Evolutionary conservation across 2,797 vertebrate species (phyloP).

Genomic region (Pteronotus mesoamericanus): DNA sequence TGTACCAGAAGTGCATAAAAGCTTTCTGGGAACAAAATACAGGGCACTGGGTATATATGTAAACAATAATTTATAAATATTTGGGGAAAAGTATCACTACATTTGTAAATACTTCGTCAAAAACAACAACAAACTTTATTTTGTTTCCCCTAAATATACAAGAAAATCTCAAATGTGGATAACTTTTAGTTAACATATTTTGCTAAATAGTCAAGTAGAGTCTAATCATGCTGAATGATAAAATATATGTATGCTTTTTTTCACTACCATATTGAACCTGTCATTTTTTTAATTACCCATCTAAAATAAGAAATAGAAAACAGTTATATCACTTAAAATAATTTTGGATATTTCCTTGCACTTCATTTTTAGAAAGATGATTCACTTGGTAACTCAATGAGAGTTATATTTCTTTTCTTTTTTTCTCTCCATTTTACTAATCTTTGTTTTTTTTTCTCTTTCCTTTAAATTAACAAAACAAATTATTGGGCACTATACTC

Average conservation of each 20-base stretch:
- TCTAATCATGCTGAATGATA: background rate
- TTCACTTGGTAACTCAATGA: background rate
- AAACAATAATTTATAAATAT: background rate
- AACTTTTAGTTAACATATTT: background rate
- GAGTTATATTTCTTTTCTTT: background rate
- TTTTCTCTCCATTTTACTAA: background rate
- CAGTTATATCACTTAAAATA: background rate
- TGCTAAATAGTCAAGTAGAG: background rate
- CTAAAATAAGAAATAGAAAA: background rate
- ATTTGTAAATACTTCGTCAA: background rate
- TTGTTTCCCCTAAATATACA: background rate
- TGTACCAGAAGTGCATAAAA: background rate
- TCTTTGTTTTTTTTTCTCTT: background rate
- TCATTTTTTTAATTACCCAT: background rate
- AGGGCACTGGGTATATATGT: background rate
- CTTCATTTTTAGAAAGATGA: background rate
- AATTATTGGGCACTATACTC: background rate
- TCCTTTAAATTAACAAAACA: background rate
- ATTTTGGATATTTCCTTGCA: background rate
- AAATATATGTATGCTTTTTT: background rate
- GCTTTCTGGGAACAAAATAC: background rate
- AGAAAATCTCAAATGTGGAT: background rate
- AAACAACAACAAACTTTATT: background rate
- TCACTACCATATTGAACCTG: background rate
- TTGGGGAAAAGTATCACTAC: background rate